These are phyloP conservation scores for Lymantria monacha DNA, from an alignment of 2,888 invertebrate species.

Conservation along the genomic window DNA sequence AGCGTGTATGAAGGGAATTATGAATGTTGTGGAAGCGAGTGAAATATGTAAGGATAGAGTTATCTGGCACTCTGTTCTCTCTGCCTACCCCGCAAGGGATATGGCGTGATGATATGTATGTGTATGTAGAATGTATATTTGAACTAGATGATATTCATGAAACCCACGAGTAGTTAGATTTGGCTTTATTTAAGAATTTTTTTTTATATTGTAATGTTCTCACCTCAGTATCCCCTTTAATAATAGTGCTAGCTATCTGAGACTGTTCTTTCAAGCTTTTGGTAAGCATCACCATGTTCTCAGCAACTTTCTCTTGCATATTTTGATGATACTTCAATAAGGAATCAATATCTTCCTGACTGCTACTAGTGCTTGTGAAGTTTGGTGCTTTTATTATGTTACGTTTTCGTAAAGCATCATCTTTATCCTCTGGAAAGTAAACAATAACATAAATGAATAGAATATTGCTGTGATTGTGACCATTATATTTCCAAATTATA, in stretches of 20 bases:
- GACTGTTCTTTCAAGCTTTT: slow-evolving; percentile 95
- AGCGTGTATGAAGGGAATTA: no score
- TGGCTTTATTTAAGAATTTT: no score
- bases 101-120: no score
- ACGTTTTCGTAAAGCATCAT: slow-evolving; percentile 76
- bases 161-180: no score
- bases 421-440: slow-evolving; percentile 40
- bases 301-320: slow-evolving; percentile 95
- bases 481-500: not conserved
- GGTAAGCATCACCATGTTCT: slow-evolving; percentile 95
- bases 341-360: slow-evolving; percentile 89
- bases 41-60: no score
- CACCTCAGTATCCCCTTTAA: slow-evolving; percentile 94
- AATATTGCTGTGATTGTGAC: not conserved
- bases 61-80: no score
- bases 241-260: slow-evolving; percentile 92
- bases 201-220: not conserved
- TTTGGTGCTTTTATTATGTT: slow-evolving; percentile 77
- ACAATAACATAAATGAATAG: no score
- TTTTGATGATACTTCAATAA: slow-evolving; percentile 93
- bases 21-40: no score
- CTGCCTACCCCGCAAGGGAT: no score
- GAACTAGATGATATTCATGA: no score
- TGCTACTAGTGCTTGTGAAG: slow-evolving; percentile 68
- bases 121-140: no score